Conservation (phyloP, 2,888 invertebrate genomes). For the Pollenia griseotomentosa region DNA sequence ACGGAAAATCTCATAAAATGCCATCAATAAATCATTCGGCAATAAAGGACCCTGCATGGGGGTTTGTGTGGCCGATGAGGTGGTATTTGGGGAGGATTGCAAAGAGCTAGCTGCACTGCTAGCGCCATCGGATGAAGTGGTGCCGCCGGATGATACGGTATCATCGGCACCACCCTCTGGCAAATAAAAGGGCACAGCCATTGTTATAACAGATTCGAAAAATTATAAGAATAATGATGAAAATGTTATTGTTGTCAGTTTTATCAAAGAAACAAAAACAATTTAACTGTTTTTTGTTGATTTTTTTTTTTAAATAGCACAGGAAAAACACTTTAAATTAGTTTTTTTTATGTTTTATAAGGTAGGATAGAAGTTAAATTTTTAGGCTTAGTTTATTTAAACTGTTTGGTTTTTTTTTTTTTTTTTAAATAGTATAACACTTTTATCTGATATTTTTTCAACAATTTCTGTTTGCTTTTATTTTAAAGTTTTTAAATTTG, state of each 20-base stretch:
- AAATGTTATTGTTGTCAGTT: conserved; percentile 56
- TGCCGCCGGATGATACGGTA: conserved; percentile 77
- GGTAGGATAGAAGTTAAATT: neutral
- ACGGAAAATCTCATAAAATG: conserved; percentile 83
- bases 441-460: too few species aligned
- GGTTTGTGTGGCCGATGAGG: conserved; percentile 81
- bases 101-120: conserved; percentile 78
- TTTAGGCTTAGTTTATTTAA: conserved; percentile 10
- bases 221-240: conserved; percentile 56
- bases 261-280: conserved; percentile 41
- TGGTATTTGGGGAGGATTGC: conserved; percentile 82
- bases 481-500: too few species aligned
- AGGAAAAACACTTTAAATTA: conserved; percentile 46
- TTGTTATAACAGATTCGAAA: conserved; percentile 75
- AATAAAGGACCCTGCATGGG: conserved; percentile 81
- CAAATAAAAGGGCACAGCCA: conserved; percentile 84
- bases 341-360: conserved; percentile 43
- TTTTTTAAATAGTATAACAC: too few species aligned
- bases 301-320: conserved; percentile 2
- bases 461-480: too few species aligned
- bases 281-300: conserved; percentile 45
- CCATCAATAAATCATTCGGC: conserved; percentile 82
- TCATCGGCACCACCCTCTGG: conserved; percentile 83
- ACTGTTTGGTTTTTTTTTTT: conserved; percentile 3
- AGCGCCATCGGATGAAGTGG: conserved; percentile 74